Conservation (phyloP, 2,113 vertebrate species). For the Benitochromis conjunctus region DNA sequence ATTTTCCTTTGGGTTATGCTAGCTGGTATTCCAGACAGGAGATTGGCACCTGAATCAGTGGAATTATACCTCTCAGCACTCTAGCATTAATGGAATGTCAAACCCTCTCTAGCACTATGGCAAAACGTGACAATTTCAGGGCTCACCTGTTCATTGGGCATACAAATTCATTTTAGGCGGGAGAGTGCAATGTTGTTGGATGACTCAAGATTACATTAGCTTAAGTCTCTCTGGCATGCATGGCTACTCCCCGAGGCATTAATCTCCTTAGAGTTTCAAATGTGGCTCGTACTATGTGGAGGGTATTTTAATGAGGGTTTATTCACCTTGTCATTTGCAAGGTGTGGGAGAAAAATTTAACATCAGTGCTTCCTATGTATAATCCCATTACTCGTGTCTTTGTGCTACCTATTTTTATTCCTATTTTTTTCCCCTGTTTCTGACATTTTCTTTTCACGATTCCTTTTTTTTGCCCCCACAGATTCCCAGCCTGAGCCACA, state of each 20-base stretch:
- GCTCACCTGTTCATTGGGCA: constrained; percentile 54
- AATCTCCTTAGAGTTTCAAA: constrained; percentile 54
- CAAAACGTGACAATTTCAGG: constrained; percentile 46
- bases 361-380: not conserved
- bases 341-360: constrained; percentile 19
- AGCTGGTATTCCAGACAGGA: constrained; percentile 38
- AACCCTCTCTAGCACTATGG: constrained; percentile 32
- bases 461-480: not conserved
- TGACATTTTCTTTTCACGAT: not conserved
- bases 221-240: constrained; percentile 52
- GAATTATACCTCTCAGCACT: constrained; percentile 60
- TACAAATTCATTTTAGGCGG: constrained; percentile 52
- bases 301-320: constrained; percentile 54
- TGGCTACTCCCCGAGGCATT: constrained; percentile 49
- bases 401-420: not conserved
- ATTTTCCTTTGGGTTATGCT: constrained; percentile 30
- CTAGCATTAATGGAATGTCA: constrained; percentile 61
- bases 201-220: constrained; percentile 58
- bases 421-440: not conserved
- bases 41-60: constrained; percentile 57
- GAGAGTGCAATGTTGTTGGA: constrained; percentile 45
- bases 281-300: constrained; percentile 36
- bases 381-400: constrained; percentile 33
- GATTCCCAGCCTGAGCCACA: constrained; percentile 99
- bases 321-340: constrained; percentile 42